Evolutionary conservation across 2,113 vertebrate species (phyloP).

Genomic region (Bagarius yarrelli): DNA sequence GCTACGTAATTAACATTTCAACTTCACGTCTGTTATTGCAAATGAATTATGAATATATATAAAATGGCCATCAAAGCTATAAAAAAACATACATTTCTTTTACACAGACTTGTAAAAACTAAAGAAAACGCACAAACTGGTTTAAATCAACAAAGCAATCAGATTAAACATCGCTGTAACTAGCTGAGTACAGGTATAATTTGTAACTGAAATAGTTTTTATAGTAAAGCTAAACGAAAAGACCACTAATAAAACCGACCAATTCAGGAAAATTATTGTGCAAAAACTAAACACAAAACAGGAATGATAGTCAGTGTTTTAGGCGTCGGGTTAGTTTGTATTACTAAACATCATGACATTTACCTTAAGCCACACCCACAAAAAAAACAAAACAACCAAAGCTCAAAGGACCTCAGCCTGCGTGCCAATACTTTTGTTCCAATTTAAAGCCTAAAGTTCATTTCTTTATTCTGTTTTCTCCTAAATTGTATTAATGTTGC

Average conservation of each 20-base stretch:
- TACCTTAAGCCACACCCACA: not conserved
- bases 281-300: conserved; percentile 62
- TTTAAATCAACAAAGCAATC: not conserved
- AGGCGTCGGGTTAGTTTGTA: not conserved
- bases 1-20: not conserved
- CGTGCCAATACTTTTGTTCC: not conserved
- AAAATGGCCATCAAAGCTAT: conserved; percentile 8
- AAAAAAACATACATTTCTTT: conserved; percentile 5
- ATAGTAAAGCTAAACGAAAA: conserved; percentile 41
- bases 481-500: not conserved
- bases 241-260: not conserved
- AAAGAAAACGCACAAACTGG: conserved; percentile 1
- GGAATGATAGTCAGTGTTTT: conserved; percentile 1
- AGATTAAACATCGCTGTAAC: conserved; percentile 24
- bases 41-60: not conserved
- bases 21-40: not conserved
- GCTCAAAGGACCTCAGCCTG: not conserved
- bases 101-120: not conserved
- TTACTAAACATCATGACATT: no score
- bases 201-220: conserved; percentile 56
- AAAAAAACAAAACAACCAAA: not conserved
- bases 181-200: conserved; percentile 60
- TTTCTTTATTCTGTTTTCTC: not conserved
- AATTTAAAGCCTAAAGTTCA: not conserved
- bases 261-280: conserved; percentile 58